These are phyloP conservation scores for Petrocephalus sullivani DNA, from an alignment of 2,797 vertebrate species.

Conservation along the genomic window DNA sequence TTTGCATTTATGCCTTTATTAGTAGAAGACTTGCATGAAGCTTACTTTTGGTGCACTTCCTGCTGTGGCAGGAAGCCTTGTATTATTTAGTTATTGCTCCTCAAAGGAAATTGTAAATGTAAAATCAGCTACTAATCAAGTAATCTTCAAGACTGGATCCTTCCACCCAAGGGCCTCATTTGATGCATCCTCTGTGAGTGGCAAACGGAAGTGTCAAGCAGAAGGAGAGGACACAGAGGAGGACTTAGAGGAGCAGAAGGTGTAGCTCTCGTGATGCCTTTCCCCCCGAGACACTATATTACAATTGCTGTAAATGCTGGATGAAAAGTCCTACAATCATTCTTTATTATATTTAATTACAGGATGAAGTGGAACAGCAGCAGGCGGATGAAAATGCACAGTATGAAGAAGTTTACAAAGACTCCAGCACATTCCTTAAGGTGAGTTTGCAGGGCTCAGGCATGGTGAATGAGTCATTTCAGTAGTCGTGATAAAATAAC, in stretches of 20 bases:
- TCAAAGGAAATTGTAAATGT: not conserved
- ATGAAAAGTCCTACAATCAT: not conserved
- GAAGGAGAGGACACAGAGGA: conserved; percentile 88
- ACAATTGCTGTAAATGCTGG: not conserved
- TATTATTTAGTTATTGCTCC: not conserved
- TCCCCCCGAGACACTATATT: not conserved
- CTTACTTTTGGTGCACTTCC: not conserved
- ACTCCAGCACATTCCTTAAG: conserved; percentile 97
- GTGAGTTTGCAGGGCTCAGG: conserved; percentile 46
- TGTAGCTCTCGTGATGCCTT: conserved; percentile 39
- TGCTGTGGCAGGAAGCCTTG: not conserved
- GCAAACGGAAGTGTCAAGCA: conserved; percentile 74
- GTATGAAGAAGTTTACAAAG: conserved; percentile 95
- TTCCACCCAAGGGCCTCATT: conserved; percentile 73
- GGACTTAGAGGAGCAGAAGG: conserved; percentile 87
- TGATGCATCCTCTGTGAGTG: conserved; percentile 67
- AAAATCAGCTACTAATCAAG: not conserved
- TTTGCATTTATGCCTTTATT: too few species aligned
- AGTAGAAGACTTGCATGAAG: not conserved
- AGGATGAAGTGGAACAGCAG: conserved; percentile 88
- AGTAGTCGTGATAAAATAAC: not conserved
- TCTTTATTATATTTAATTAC: conserved; percentile 24
- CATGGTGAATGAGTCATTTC: not conserved
- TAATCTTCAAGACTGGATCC: not conserved
- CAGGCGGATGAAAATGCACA: conserved; percentile 81